Evolutionary conservation across 2,113 vertebrate species (phyloP), one percentile per base, ranked within the genome.

Genomic region (Aptenodytes forsteri): DNA sequence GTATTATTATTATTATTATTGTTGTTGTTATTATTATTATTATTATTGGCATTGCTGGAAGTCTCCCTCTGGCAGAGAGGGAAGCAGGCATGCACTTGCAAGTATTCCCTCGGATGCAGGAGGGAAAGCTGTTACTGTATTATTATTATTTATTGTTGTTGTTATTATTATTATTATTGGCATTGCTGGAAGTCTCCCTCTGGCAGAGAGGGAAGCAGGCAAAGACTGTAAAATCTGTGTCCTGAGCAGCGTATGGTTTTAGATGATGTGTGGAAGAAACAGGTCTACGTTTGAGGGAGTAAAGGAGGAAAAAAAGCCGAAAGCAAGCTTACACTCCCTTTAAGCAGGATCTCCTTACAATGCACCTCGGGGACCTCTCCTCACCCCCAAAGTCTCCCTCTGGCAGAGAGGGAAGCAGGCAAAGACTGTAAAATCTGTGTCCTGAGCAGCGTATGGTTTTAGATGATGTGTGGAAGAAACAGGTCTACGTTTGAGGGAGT

Each of bases 1-100:
- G 50, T 46, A 56, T 19, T 89, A 54, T 90, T 94, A 61, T 61
- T 83, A 42, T 15, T 42, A 77, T 83, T 92, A 50, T n/a, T n/a
- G n/a, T 11, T 95, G 72, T 83, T 92, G 47, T 42, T 42, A 15
- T 42, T 42, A 42, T 42, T 44, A 56, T 19, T 89, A 54, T 90
- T 94, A 77, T 86, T 92, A 50, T 11, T 95, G 95, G 83, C 92
- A 71, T 14, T 75, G 83, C 79, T 97, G 88, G 40, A 62, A 83
- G 14, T 20, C 38, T 87, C 80, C 79, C 76, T 87, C 67, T 0
- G 1, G 85, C 76, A 75, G 46, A 50, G 44, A 77, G 47, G 32
- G 59, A 88, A 86, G 38, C 10, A 42, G 18, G 30, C 59, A 54
- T 84, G 90, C 70, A 76, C 80, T 78, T 23, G 0, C 23, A 0